phyloP scores from a whole-genome alignment of 2,888 invertebrate species.

The Caprella mutica region DNA sequence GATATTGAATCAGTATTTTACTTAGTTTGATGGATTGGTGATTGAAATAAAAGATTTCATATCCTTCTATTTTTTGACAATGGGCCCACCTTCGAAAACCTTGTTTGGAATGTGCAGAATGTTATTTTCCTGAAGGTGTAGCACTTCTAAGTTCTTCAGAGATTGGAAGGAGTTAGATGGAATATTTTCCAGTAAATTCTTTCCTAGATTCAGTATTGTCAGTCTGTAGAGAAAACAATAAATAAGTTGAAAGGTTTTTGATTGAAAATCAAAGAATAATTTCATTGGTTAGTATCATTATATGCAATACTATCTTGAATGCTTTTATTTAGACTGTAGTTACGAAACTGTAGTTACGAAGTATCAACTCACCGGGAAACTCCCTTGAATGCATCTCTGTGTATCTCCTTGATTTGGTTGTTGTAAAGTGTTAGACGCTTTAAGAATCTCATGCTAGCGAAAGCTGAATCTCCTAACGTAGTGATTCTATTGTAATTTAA shows the following conservation, averaged over 20 bases:
- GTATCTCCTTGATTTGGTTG: constrained; percentile 37
- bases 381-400: constrained; percentile 34
- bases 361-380: constrained; percentile 28
- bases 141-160: constrained; percentile 72
- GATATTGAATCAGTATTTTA: no score
- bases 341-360: no score
- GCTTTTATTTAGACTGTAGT: no score
- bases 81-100: constrained; percentile 74
- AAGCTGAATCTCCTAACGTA: constrained; percentile 65
- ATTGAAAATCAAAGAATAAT: no score
- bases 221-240: no score
- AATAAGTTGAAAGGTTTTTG: no score
- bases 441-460: constrained; percentile 74
- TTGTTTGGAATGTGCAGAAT: constrained; percentile 63
- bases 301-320: no score
- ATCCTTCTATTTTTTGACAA: no score
- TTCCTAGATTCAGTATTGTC: constrained; percentile 78
- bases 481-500: constrained; percentile 77
- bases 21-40: no score
- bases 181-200: constrained; percentile 74
- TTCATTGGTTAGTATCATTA: no score
- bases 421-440: constrained; percentile 79
- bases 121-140: constrained; percentile 80
- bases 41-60: no score
- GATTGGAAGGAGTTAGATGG: constrained; percentile 77